phyloP scores from a whole-genome alignment of 2,113 vertebrate genomes.

The Pangasianodon hypophthalmus region DNA sequence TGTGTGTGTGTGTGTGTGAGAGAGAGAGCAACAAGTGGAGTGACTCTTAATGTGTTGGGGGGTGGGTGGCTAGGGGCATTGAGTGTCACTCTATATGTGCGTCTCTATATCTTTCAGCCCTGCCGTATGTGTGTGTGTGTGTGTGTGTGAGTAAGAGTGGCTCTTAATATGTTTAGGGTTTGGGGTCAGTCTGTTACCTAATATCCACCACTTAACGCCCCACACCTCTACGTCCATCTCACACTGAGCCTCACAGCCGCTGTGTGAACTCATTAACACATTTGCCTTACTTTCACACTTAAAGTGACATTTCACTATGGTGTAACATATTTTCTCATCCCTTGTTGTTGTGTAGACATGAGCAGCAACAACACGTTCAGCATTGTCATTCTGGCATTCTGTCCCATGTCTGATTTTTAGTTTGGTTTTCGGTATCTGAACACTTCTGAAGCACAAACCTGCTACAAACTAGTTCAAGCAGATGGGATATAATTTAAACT shows the following conservation, averaged over 20 bases:
- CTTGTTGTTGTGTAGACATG: not conserved
- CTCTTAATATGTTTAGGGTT: conserved; percentile 73
- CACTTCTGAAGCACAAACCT: not conserved
- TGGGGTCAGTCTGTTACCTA: conserved; percentile 81
- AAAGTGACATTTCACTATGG: not conserved
- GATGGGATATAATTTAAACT: not conserved
- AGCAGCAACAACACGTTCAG: not conserved
- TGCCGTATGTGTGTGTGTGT: conserved; percentile 52
- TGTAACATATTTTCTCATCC: not conserved
- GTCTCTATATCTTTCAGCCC: conserved; percentile 68
- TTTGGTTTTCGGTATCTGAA: not conserved
- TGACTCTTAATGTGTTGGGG: conserved; percentile 79
- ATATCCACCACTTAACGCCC: conserved; percentile 77
- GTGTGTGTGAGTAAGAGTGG: conserved; percentile 61
- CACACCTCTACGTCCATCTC: conserved; percentile 32
- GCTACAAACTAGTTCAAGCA: not conserved
- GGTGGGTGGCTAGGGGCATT: conserved; percentile 25
- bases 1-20: conserved; percentile 43
- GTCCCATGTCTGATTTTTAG: not conserved
- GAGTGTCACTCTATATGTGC: conserved; percentile 81
- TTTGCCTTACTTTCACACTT: conserved; percentile 10
- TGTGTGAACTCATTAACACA: conserved; percentile 27
- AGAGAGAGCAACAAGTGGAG: conserved; percentile 20
- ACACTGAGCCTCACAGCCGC: not conserved
- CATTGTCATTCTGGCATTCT: not conserved